Percentiles rank a stretch among this genome's conserved stretches.
Conservation (phyloP, 2,888 invertebrate genomes). For the Julus scandinavius region DNA sequence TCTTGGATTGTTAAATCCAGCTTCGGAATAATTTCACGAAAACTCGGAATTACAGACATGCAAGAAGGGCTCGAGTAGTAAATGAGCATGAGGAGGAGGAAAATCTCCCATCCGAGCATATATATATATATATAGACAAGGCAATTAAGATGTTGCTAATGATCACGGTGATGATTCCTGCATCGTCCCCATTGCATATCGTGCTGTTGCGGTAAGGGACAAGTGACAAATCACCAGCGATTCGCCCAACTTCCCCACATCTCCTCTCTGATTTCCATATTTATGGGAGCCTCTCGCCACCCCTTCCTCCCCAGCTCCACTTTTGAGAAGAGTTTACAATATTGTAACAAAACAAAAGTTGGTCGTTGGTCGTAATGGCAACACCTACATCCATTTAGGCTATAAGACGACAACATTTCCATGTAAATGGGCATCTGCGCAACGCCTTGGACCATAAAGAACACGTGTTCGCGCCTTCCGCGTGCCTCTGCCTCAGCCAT, state of each 20-base stretch:
- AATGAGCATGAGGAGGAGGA: too few relatives aligned
- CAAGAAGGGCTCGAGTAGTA: too few relatives aligned
- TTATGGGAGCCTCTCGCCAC: background rate
- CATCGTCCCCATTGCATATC: constrained; percentile 1
- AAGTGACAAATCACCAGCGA: background rate
- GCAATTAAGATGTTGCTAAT: constrained; percentile 18
- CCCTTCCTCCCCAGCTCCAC: background rate
- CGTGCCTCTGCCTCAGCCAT: background rate
- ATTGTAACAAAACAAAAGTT: constrained; percentile 12
- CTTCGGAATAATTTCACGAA: background rate
- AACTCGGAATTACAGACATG: background rate
- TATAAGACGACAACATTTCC: background rate
- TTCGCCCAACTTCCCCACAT: background rate
- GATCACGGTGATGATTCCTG: constrained; percentile 8
- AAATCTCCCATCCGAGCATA: background rate
- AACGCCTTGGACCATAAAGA: constrained; percentile 18
- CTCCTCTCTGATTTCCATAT: constrained; percentile 46
- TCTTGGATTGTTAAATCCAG: background rate
- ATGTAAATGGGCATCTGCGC: background rate
- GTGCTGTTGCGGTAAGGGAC: constrained; percentile 11
- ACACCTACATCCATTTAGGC: constrained; percentile 18
- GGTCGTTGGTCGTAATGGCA: constrained; percentile 18
- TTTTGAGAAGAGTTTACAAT: background rate
- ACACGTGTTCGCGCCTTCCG: background rate
- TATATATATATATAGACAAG: background rate